phyloP scores from a whole-genome alignment of 1,140 invertebrate genomes.

The Nephila pilipes region DNA sequence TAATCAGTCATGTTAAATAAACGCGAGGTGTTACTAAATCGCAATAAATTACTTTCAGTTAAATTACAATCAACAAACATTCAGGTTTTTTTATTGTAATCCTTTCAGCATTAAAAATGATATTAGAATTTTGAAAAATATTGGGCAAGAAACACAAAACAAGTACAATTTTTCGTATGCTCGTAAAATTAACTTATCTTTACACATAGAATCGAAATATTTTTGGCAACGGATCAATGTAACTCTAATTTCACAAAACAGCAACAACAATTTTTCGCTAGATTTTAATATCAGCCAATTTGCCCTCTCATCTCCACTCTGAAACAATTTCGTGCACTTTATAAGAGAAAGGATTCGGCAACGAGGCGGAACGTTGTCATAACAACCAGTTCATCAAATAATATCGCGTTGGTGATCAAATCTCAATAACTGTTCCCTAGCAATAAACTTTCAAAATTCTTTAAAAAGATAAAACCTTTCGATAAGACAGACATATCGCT shows the following conservation, averaged over 20 bases:
- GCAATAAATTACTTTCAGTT: too few species aligned
- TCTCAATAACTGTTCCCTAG: not conserved
- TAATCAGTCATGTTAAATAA: too few species aligned
- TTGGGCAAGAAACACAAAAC: too few species aligned
- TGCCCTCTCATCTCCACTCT: not conserved
- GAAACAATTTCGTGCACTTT: not conserved
- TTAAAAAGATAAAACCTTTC: not conserved
- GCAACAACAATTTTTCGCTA: not conserved
- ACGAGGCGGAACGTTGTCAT: constrained; percentile 10
- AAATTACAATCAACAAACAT: too few species aligned
- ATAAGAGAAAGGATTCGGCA: not conserved
- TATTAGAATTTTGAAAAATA: too few species aligned
- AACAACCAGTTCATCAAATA: constrained; percentile 28
- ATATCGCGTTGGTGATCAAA: constrained; percentile 8
- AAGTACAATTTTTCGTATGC: too few species aligned
- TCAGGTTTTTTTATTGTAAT: too few species aligned
- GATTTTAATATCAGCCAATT: constrained; percentile 27
- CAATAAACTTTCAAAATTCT: constrained; percentile 9
- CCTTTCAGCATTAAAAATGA: too few species aligned
- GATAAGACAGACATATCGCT: not conserved
- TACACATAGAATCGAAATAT: not conserved
- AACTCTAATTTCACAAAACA: not conserved
- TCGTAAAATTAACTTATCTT: too few species aligned
- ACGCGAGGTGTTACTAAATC: too few species aligned
- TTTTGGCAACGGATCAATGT: not conserved